These are phyloP conservation scores for Mormyrus proboscirostris DNA, from an alignment of 2,797 vertebrate species.

Conservation along the genomic window DNA sequence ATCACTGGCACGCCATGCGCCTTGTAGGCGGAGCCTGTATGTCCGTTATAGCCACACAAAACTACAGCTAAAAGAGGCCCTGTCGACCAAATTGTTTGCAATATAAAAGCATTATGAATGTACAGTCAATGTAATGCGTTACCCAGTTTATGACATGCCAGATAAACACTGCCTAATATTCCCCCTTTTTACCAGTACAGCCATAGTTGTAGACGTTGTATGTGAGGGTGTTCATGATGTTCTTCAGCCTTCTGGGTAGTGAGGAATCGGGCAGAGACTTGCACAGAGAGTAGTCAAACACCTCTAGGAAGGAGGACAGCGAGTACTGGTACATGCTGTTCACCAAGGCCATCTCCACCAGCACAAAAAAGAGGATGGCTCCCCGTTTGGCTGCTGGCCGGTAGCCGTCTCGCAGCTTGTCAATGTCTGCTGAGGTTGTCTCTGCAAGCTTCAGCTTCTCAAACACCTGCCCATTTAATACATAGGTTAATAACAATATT, in stretches of 20 bases:
- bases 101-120: background rate
- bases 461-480: conserved; percentile 65
- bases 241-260: conserved; percentile 70
- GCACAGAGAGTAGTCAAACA: conserved; percentile 78
- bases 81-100: background rate
- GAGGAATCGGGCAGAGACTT: conserved; percentile 72
- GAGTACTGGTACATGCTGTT: conserved; percentile 98
- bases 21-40: no score
- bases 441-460: conserved; percentile 84
- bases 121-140: background rate
- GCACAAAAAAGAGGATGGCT: conserved; percentile 84
- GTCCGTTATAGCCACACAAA: background rate
- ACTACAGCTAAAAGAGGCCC: background rate
- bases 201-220: conserved; percentile 89
- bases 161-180: background rate
- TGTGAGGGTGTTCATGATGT: conserved; percentile 82
- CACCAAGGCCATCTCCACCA: conserved; percentile 90
- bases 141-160: background rate
- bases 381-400: conserved; percentile 84
- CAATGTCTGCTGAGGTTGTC: conserved; percentile 74
- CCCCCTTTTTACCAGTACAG: conserved; percentile 73
- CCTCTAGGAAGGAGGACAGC: conserved; percentile 79
- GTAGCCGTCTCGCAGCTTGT: conserved; percentile 83
- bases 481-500: background rate
- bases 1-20: no score